Conservation (phyloP, 2,888 invertebrate genomes). For the Amiota communis region DNA sequence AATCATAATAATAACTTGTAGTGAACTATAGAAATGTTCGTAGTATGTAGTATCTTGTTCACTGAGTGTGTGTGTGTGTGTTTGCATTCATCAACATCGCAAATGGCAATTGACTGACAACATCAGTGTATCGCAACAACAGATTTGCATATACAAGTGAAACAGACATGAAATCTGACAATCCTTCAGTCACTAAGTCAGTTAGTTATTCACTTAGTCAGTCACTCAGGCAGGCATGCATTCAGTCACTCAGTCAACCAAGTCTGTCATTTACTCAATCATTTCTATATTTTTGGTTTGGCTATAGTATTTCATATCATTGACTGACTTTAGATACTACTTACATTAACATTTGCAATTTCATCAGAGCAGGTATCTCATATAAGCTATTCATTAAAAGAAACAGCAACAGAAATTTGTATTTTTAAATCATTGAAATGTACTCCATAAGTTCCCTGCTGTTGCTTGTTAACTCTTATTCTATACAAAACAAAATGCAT, state of each 20-base stretch:
- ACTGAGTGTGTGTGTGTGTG: constrained; percentile 18
- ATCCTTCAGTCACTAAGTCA: too few relatives aligned
- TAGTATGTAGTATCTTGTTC: not conserved
- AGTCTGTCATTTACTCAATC: constrained; percentile 28
- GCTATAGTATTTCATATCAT: too few relatives aligned
- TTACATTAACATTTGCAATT: too few relatives aligned
- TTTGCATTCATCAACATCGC: constrained; percentile 57
- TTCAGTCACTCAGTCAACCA: constrained; percentile 43
- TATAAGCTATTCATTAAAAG: too few relatives aligned
- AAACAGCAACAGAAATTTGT: too few relatives aligned
- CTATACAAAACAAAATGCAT: not conserved
- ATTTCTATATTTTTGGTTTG: too few relatives aligned
- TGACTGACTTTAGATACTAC: too few relatives aligned
- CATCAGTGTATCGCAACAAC: constrained; percentile 36
- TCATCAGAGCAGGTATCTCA: too few relatives aligned
- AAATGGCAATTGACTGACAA: constrained; percentile 58
- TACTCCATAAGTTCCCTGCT: too few relatives aligned
- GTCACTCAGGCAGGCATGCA: constrained; percentile 43
- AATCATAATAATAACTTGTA: constrained; percentile 9
- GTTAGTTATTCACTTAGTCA: not conserved
- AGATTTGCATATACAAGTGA: constrained; percentile 31
- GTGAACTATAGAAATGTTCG: not conserved
- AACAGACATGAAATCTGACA: too few relatives aligned
- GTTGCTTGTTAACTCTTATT: constrained; percentile 39
- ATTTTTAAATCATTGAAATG: too few relatives aligned